Conservation (phyloP, 2,113 vertebrate species). For the Lophius piscatorius region DNA sequence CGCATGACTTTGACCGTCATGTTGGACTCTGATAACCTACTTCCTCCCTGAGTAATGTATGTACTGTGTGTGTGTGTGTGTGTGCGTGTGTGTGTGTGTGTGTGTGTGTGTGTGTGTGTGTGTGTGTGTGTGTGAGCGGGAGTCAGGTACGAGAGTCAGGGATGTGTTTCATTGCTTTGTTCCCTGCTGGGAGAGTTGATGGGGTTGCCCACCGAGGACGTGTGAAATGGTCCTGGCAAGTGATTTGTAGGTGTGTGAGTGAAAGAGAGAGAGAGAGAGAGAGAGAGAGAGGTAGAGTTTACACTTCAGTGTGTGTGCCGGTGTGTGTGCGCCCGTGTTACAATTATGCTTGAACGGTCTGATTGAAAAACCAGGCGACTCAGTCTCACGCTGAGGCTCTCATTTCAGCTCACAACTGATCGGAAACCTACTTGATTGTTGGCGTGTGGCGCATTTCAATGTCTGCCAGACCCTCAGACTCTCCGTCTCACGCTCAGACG, state of each 20-base stretch:
- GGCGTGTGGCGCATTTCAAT: constrained; percentile 58
- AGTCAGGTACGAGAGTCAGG: constrained; percentile 21
- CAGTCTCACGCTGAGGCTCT: constrained; percentile 56
- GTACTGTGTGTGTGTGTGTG: constrained; percentile 15
- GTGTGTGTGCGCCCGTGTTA: constrained; percentile 30
- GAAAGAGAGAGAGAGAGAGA: constrained; percentile 9
- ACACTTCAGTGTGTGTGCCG: constrained; percentile 29
- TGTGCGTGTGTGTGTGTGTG: constrained; percentile 22
- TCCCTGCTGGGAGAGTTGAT: constrained; percentile 76
- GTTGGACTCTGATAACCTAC: no score
- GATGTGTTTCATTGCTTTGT: constrained; percentile 62
- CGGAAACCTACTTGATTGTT: constrained; percentile 51
- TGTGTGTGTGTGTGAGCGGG: constrained; percentile 7
- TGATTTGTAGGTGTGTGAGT: constrained; percentile 54
- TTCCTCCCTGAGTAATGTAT: constrained; percentile 32
- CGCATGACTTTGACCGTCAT: no score
- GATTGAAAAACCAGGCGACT: constrained; percentile 65
- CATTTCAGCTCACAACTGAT: constrained; percentile 54
- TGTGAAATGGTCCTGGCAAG: constrained; percentile 63
- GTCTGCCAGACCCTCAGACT: constrained; percentile 42
- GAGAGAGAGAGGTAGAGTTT: constrained; percentile 6
- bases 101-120: constrained; percentile 21
- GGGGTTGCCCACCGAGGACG: constrained; percentile 69
- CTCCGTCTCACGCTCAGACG: no score
- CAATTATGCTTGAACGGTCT: constrained; percentile 52